Base-by-base conservation (phyloP, 2,113 vertebrate species). In the Microcebus lehilahytsara region DNA sequence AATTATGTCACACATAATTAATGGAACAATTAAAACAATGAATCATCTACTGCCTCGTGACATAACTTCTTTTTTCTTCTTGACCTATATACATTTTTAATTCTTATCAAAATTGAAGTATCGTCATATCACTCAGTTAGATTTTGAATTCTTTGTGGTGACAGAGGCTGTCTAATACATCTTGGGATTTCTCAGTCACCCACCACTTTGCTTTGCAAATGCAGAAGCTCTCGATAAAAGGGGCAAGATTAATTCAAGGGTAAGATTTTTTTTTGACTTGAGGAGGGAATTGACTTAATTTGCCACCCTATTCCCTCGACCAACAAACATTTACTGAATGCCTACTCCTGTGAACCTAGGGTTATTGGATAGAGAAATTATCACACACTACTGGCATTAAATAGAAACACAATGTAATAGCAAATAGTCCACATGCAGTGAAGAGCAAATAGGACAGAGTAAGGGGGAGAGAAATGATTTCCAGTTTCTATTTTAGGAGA, bases 21-120 rank as follows among this genome's bases (percentile, higher is more conserved):
- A 91, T 85, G 60, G 30, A 85, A 90, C n/a, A 94, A 85, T 96
- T 95, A 87, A 93, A 96, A 85, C 42, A 88, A 93, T 96, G 91
- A 95, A 95, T 97, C 85, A 96, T 40, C 32, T 22, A 46, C 51
- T 88, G 27, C 30, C 34, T 85, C n/a, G 46, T 34, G 67, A 62
- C 46, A 79, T n/a, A 88, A 72, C n/a, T 94, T 89, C 34, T 74
- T 93, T 93, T 79, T 90, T 86, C 71, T 80, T 69, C 42, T 79
- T 91, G 89, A 93, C 93, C 88, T 95, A 95, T 42, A 91, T 93
- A 46, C 58, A 77, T 90, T 94, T 97, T 81, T 81, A 94, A 69
- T 93, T 95, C 78, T 92, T 95, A 87, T 9, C 90, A 30, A 74
- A 79, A 91, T 93, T 87, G 90, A 87, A 96, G 85, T 97, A 87